A percentile compares a stretch with the other conserved stretches of the same genome.
These are phyloP conservation scores for Melangyna quadrimaculata DNA, from an alignment of 2,888 invertebrate species.

Conservation along the genomic window DNA sequence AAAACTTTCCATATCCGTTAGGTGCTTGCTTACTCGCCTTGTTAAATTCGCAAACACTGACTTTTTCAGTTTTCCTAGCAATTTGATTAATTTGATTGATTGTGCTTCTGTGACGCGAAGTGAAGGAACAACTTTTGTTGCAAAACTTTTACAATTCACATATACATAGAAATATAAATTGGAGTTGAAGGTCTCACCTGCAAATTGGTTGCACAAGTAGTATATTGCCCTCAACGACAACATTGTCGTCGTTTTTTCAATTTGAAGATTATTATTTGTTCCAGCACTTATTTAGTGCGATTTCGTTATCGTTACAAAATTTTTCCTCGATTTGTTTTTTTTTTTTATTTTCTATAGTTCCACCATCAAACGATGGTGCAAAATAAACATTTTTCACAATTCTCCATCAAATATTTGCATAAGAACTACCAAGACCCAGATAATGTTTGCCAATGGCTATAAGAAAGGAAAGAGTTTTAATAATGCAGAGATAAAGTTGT, in stretches of 20 bases:
- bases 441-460: neutral
- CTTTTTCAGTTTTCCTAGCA: constrained; percentile 8
- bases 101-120: neutral
- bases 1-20: neutral
- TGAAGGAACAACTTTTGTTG: constrained; percentile 21
- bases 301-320: neutral
- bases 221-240: neutral
- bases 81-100: constrained; percentile 57
- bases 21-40: neutral
- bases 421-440: constrained; percentile 15
- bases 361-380: constrained; percentile 14
- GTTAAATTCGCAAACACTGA: constrained; percentile 2
- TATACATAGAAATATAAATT: too few relatives aligned
- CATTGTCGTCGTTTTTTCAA: neutral
- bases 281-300: constrained; percentile 15
- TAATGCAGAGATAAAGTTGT: neutral
- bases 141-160: constrained; percentile 55
- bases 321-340: neutral
- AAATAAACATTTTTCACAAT: constrained; percentile 40
- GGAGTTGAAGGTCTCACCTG: constrained; percentile 60
- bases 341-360: neutral
- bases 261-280: neutral
- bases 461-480: neutral
- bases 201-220: constrained; percentile 37
- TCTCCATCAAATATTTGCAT: constrained; percentile 59